These are phyloP conservation scores for Clunio marinus DNA, from an alignment of 2,888 invertebrate genomes.

Conservation along the genomic window DNA sequence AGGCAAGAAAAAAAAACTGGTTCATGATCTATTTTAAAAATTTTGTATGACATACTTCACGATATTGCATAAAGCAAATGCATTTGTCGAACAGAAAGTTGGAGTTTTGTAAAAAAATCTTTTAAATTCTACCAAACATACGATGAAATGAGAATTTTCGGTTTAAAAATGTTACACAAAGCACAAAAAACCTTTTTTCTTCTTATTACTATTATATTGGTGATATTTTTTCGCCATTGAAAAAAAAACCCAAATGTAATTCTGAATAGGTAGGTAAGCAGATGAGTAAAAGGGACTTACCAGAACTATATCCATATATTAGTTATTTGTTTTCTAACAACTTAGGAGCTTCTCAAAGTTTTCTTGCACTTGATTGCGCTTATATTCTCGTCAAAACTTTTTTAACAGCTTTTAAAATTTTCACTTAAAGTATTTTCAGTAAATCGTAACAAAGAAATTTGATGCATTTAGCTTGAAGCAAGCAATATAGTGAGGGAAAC, in stretches of 20 bases:
- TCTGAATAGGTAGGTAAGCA: no score
- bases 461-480: constrained; percentile 10
- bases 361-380: neutral
- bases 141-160: no score
- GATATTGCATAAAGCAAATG: neutral
- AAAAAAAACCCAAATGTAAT: no score
- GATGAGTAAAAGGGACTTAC: neutral
- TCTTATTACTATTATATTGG: no score
- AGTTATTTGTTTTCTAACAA: neutral
- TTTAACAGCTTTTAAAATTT: constrained; percentile 9
- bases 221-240: no score
- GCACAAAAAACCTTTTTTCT: no score
- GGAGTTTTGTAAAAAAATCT: no score
- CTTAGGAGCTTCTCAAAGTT: neutral
- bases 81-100: neutral
- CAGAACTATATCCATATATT: constrained; percentile 33
- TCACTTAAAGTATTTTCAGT: constrained; percentile 21
- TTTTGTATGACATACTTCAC: constrained; percentile 4
- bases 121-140: no score
- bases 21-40: constrained; percentile 6
- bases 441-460: constrained; percentile 23
- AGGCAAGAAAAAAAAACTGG: neutral
- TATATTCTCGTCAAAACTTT: neutral
- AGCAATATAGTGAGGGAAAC: neutral
- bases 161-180: no score